A percentile compares a stretch with the other conserved stretches of the same genome.
Conservation (phyloP, 2,113 vertebrate species). For the Asarcornis scutulata region DNA sequence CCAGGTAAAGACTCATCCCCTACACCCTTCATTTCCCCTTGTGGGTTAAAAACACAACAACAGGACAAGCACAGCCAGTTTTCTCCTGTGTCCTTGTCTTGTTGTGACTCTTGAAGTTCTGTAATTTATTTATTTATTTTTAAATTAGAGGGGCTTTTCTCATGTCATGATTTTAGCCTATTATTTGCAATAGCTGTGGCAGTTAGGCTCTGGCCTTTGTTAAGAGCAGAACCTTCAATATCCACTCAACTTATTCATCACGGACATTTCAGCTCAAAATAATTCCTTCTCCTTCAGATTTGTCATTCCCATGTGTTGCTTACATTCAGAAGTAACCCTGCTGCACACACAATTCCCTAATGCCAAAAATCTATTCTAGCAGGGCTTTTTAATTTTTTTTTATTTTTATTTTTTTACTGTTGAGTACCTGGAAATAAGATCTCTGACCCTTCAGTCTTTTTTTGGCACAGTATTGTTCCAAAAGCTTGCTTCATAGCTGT, state of each 20-base stretch:
- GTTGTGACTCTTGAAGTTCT: background rate
- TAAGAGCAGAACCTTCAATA: background rate
- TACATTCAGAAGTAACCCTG: background rate
- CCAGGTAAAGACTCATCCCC: background rate
- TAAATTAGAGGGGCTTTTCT: background rate
- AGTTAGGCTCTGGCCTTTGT: background rate
- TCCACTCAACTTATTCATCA: background rate
- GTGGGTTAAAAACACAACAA: background rate
- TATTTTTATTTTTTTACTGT: background rate
- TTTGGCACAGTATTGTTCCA: background rate
- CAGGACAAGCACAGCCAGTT: rapidly evolving
- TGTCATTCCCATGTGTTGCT: background rate
- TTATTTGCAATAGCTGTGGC: background rate
- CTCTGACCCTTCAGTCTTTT: background rate
- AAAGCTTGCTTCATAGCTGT: background rate
- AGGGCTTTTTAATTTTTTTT: background rate
- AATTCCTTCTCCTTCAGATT: background rate
- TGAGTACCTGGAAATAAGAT: background rate
- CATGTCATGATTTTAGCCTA: background rate
- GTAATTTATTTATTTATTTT: background rate
- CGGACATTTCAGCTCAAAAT: background rate
- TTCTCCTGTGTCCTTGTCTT: background rate
- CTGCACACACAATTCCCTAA: background rate
- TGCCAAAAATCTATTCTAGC: background rate
- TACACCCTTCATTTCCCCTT: background rate